Evolutionary conservation across 2,888 invertebrate genomes (phyloP), one percentile per base, ranked within the genome.

Genomic region (Baronia brevicornis): DNA sequence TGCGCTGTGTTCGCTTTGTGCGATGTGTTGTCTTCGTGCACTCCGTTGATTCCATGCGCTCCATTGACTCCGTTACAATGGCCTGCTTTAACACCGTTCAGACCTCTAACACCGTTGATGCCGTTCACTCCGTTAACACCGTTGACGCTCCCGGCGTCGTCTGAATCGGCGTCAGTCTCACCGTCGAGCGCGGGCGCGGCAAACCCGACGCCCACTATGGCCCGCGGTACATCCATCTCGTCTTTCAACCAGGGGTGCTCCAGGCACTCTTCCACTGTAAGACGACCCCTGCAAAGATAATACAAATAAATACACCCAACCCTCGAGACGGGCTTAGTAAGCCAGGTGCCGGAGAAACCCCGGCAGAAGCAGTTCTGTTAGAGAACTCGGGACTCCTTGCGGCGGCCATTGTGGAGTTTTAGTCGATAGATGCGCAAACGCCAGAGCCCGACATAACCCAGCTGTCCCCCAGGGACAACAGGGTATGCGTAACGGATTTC

Each of bases 211-310:
- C 80, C 78, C 34, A 72, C 74, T 47, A 84, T 84, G 49, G 71
- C 78, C 42, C 77, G 78, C 49, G 87, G 86, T 46, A 88, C 67
- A 42, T 84, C 75, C 51, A 77, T 70, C 54, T 87, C 88, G 75
- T 88, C 87, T 79, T 86, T 87, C 54, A 97, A 88, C 97, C 96
- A 97, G 60, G 92, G 89, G 85, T 97, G 96, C 71, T 93, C 90
- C 67, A 96, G 89, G 84, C 96, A 93, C 80, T 95, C 92, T 61
- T 90, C 88, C 62, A 95, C 94, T 68, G 92, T 91, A 84, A 96
- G 89, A 80, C 96, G 91, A 79, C 92, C 91, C 79, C 96, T 96
- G 85, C 6, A 5, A 87, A 87, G 18, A 9, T 5, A 12, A 7
- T 25, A 17, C 7, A 26, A 23, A 22, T 11, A 33, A 29, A 2